Percentiles rank a stretch among this genome's conserved stretches.
Evolutionary conservation across 2,888 invertebrate genomes (phyloP).

Genomic region (Phengaris arion): DNA sequence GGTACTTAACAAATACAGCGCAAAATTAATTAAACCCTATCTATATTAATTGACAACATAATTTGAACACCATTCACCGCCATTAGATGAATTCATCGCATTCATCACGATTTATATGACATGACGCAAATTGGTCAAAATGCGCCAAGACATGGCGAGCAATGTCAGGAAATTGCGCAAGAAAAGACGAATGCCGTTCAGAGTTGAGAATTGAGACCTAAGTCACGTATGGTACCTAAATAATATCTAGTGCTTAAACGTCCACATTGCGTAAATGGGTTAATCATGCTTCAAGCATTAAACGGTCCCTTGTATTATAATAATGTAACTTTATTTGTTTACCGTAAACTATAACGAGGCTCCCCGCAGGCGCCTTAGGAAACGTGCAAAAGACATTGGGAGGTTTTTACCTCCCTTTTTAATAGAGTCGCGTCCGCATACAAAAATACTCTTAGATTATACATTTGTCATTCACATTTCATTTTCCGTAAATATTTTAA

Average conservation of each 20-base stretch:
- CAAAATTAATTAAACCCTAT: no score
- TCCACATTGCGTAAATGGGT: constrained; percentile 15
- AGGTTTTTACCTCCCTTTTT: no score
- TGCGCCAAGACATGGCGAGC: constrained; percentile 17
- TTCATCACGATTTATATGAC: neutral
- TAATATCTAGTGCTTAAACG: constrained; percentile 22
- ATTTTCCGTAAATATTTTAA: no score
- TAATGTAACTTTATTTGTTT: constrained; percentile 5
- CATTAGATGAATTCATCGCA: neutral
- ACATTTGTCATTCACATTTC: no score
- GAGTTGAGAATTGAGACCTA: constrained; percentile 23
- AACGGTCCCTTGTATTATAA: neutral
- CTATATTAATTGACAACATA: neutral
- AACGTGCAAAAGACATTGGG: neutral
- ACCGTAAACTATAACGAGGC: neutral
- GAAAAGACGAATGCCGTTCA: constrained; percentile 23
- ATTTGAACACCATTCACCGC: neutral
- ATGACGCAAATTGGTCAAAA: constrained; percentile 11
- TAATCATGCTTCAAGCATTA: constrained; percentile 18
- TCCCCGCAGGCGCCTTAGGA: neutral
- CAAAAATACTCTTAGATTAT: no score
- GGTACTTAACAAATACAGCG: no score
- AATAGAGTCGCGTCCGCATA: no score
- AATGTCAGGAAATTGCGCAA: constrained; percentile 28
- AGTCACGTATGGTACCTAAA: constrained; percentile 25